Base-by-base conservation (phyloP, 1,140 invertebrate genomes). In the Antheraea mylitta region DNA sequence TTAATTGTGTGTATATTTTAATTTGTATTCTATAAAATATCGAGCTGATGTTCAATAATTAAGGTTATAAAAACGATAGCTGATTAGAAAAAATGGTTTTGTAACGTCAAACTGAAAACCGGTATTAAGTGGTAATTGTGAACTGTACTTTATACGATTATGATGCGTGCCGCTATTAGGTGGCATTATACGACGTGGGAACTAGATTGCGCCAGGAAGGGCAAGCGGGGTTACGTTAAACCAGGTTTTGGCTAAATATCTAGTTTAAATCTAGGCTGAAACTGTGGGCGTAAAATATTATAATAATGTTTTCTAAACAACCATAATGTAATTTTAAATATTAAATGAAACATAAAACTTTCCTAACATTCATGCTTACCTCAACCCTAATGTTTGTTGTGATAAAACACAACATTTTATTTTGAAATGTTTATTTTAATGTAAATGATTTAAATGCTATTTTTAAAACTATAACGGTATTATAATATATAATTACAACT, bases 111-210 rank as follows among this genome's bases (percentile, higher is more conserved):
- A 16, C 45, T 0, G 11, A 53, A 53, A 53, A 53, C 45, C 45
- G 45, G 45, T 53, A 53, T 53, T 16, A 0, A 16, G 11, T 68
- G 65, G 61, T 45, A 5, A 58, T 64, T 78, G 71, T 70, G 45
- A n/a, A 72, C 30, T 45, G 53, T 11, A 58, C 71, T 63, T 63
- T 58, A 70, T 60, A 59, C 72, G 77, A 71, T 74, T 79, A 79
- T 76, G 72, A 78, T 79, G 74, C 69, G 42, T 37, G 73, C 66
- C 61, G 60, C 71, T 71, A 78, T 78, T 72, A 78, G 69, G 60
- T 62, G 67, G 71, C 70, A 78, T 78, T 78, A 78, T 61, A 30
- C 61, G 67, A 70, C 76, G 73, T 78, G 76, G 76, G 76, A 78
- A 78, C 67, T 78, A 67, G 71, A 72, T 68, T 77, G 70, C 13